These are phyloP conservation scores for Phenganax stokvisi DNA, from an alignment of 92 coral and sea anemone genomes.

Conservation along the genomic window DNA sequence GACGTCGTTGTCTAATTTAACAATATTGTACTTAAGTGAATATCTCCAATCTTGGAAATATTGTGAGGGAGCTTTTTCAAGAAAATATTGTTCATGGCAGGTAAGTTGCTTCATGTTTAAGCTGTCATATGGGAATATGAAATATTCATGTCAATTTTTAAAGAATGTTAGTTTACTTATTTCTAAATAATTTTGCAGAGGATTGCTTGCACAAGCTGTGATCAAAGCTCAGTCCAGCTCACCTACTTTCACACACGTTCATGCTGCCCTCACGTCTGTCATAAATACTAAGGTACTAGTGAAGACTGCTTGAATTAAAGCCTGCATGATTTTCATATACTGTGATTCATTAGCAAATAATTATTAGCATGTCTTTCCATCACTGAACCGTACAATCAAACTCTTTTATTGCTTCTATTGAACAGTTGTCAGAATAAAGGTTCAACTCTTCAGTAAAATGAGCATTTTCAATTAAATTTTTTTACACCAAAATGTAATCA, in stretches of 20 bases:
- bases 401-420: no score
- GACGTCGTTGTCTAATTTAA: neutral
- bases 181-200: conserved; percentile 48
- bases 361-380: no score
- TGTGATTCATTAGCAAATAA: no score
- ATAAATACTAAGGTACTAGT: conserved; percentile 56
- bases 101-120: conserved; percentile 39
- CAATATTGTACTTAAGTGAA: conserved; percentile 59
- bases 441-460: no score
- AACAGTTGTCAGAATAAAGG: no score
- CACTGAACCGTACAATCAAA: no score
- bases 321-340: no score
- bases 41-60: conserved; percentile 83
- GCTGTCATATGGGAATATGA: neutral
- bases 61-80: conserved; percentile 91
- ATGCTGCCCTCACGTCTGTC: conserved; percentile 83
- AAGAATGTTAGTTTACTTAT: neutral
- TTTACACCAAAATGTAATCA: no score
- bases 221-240: conserved; percentile 92
- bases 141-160: neutral
- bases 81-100: conserved; percentile 96
- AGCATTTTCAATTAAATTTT: no score
- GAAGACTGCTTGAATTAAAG: no score
- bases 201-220: conserved; percentile 85
- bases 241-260: conserved; percentile 91